Evolutionary conservation across 2,113 vertebrate species (phyloP), one percentile per base, ranked within the genome.

Genomic region (Dascyllus trimaculatus): DNA sequence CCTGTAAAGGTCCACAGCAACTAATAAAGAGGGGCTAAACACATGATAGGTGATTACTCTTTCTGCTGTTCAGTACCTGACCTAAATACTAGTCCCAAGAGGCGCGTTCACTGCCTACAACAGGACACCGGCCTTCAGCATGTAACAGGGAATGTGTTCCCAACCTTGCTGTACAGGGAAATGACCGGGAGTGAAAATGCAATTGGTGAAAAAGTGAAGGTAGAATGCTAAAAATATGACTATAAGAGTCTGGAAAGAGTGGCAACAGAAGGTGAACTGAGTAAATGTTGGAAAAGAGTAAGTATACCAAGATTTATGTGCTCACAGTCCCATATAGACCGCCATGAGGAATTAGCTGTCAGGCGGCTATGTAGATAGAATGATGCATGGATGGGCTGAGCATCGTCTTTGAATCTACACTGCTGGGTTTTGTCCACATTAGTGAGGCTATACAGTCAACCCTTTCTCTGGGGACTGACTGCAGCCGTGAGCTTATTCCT

Each of bases 291-390:
- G n/a, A 76, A 62, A 62, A 49, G 17, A 45, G 17, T 22, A 51
- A 58, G 51, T 59, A 63, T 18, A 75, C 68, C 26, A 19, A 78
- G 80, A 90, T 84, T 57, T 81, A 85, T 84, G 71, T 24, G n/a
- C 74, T 82, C 21, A n/a, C 14, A 10, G 63, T 64, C 58, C 73
- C 61, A 48, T 53, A 62, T 62, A 84, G 78, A 88, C 38, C 72
- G 75, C 72, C 70, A 84, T 89, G 85, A 90, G 81, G 71, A 84
- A 90, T 89, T 66, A 80, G 75, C 84, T 88, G 87, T 85, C 88
- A 88, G 56, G 57, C 43, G 53, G 58, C 72, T 56, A 64, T 73
- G 63, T 51, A 77, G 81, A 86, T 72, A 80, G 68, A 82, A 79
- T 73, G 84, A 88, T 82, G 60, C 72, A 80, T 71, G 60, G 24